phyloP scores from a whole-genome alignment of 2,888 invertebrate species.

The Dichetophora obliterata region DNA sequence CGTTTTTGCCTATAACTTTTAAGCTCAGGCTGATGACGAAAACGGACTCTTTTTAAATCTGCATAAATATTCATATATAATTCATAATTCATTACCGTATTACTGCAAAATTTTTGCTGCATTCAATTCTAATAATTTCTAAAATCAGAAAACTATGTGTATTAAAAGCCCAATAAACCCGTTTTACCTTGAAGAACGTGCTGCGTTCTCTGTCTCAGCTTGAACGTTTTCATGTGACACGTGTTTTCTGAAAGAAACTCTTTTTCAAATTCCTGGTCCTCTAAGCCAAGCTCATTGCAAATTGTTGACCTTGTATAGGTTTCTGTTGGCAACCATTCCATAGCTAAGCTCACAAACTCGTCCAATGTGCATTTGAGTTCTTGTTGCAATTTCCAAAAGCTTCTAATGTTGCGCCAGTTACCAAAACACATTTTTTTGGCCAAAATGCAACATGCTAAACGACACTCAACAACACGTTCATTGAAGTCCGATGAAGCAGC shows the following conservation, averaged over 20 bases:
- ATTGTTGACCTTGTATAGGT: slow-evolving; percentile 81
- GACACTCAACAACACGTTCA: slow-evolving; percentile 93
- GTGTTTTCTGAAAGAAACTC: slow-evolving; percentile 78
- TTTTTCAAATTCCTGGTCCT: slow-evolving; percentile 74
- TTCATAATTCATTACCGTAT: no score
- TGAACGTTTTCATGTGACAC: slow-evolving; percentile 76
- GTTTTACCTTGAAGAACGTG: slow-evolving; percentile 86
- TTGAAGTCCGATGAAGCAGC: slow-evolving; percentile 94
- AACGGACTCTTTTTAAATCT: no score
- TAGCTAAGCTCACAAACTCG: slow-evolving; percentile 80
- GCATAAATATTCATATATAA: no score
- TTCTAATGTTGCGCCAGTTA: slow-evolving; percentile 76
- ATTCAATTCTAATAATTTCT: no score
- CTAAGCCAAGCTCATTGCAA: slow-evolving; percentile 73
- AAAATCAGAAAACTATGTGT: no score
- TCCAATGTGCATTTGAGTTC: slow-evolving; percentile 74
- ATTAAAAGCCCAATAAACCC: neutral
- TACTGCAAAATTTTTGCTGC: no score
- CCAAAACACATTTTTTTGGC: slow-evolving; percentile 75
- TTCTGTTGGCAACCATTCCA: slow-evolving; percentile 75
- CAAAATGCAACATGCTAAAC: slow-evolving; percentile 86
- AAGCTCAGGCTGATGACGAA: no score
- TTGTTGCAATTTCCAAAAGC: slow-evolving; percentile 83
- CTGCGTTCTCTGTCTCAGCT: slow-evolving; percentile 86
- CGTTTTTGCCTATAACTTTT: no score